phyloP scores from a whole-genome alignment of 2,797 vertebrate genomes.

The Acropternis orthonyx region DNA sequence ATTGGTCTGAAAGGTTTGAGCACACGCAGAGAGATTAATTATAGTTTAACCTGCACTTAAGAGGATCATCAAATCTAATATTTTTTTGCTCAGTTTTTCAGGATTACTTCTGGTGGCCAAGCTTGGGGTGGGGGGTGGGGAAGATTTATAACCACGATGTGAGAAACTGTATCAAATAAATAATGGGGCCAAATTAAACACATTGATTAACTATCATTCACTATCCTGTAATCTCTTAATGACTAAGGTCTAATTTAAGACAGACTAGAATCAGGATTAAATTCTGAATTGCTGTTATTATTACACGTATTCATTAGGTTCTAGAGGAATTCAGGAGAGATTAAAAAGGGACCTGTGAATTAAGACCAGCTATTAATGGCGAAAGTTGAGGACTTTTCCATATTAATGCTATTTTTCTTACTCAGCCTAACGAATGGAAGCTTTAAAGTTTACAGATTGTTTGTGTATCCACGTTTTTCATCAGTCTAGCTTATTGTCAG shows the following conservation, averaged over 20 bases:
- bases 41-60: slow-evolving; percentile 26
- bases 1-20: neutral
- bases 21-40: slow-evolving; percentile 13
- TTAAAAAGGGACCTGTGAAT: slow-evolving; percentile 61
- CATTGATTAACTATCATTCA: slow-evolving; percentile 72
- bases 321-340: slow-evolving; percentile 50
- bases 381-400: slow-evolving; percentile 25
- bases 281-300: slow-evolving; percentile 65
- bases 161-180: slow-evolving; percentile 67
- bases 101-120: neutral
- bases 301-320: slow-evolving; percentile 64
- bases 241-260: slow-evolving; percentile 61
- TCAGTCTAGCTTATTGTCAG: slow-evolving; percentile 24
- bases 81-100: neutral
- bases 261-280: slow-evolving; percentile 62
- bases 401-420: slow-evolving; percentile 43
- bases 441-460: slow-evolving; percentile 28
- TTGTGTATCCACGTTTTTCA: slow-evolving; percentile 34
- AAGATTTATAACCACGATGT: slow-evolving; percentile 48
- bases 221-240: slow-evolving; percentile 65
- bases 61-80: slow-evolving; percentile 43
- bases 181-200: slow-evolving; percentile 68
- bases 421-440: neutral
- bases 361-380: slow-evolving; percentile 39
- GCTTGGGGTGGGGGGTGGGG: neutral